Evolutionary conservation across 2,797 vertebrate genomes (phyloP).

Genomic region (Toxotes lorentzi): DNA sequence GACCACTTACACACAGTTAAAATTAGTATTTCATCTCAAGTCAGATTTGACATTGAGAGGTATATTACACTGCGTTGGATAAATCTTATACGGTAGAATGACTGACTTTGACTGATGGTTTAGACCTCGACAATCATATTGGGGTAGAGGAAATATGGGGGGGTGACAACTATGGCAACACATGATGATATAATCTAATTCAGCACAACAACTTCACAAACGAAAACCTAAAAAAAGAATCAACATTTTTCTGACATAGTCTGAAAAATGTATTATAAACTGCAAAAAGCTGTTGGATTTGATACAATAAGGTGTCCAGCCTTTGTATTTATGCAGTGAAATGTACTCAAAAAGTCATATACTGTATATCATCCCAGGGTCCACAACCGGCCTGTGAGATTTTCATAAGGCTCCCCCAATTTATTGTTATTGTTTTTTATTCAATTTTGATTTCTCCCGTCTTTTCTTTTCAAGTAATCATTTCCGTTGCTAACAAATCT

Average conservation of each 20-base stretch:
- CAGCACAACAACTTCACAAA: neutral
- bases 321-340: neutral
- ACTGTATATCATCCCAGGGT: neutral
- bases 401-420: neutral
- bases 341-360: neutral
- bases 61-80: constrained; percentile 49
- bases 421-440: neutral
- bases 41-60: constrained; percentile 73
- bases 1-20: constrained; percentile 63
- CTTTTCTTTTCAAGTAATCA: neutral
- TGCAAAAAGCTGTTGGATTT: neutral
- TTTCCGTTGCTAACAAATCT: neutral
- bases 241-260: constrained; percentile 1
- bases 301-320: neutral
- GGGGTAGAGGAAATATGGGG: neutral
- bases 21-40: constrained; percentile 72
- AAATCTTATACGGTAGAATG: constrained; percentile 39
- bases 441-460: neutral
- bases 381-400: neutral
- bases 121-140: constrained; percentile 4
- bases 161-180: neutral
- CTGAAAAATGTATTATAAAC: neutral
- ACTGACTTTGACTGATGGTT: constrained; percentile 55
- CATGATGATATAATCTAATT: neutral
- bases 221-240: neutral